These are phyloP conservation scores for Argyresthia albistria DNA, from an alignment of 2,888 invertebrate genomes.

Conservation along the genomic window DNA sequence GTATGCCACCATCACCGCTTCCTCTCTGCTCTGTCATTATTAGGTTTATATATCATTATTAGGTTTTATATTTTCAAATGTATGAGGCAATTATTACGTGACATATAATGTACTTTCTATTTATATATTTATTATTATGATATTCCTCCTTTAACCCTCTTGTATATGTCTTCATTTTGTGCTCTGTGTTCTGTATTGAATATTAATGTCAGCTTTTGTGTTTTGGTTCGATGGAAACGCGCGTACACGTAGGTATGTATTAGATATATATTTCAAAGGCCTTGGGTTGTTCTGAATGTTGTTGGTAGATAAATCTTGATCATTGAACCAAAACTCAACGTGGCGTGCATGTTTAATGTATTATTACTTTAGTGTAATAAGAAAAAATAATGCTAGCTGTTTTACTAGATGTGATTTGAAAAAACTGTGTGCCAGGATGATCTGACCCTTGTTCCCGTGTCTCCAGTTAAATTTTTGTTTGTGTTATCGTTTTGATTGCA, in stretches of 20 bases:
- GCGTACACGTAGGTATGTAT: constrained; percentile 24
- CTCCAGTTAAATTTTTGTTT: constrained; percentile 42
- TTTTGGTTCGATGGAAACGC: constrained; percentile 63
- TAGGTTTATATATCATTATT: constrained; percentile 56
- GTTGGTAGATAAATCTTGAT: constrained; percentile 17
- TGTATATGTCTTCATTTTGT: constrained; percentile 66
- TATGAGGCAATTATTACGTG: constrained; percentile 71
- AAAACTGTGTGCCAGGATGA: constrained; percentile 53
- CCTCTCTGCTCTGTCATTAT: constrained; percentile 74
- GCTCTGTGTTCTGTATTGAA: constrained; percentile 67
- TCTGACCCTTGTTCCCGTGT: constrained; percentile 46
- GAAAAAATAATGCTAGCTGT: constrained; percentile 61
- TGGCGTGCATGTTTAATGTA: constrained; percentile 66
- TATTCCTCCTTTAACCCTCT: constrained; percentile 55
- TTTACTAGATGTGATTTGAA: constrained; percentile 59
- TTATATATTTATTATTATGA: constrained; percentile 39
- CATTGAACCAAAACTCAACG: constrained; percentile 69
- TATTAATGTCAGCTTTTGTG: constrained; percentile 69
- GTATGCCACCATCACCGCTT: constrained; percentile 74
- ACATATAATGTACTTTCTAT: constrained; percentile 44
- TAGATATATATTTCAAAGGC: constrained; percentile 14
- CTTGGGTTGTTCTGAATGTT: constrained; percentile 5
- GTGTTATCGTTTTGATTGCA: constrained; percentile 24
- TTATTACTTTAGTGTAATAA: constrained; percentile 63
- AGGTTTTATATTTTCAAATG: constrained; percentile 63